Evolutionary conservation across 2,888 invertebrate genomes (phyloP).

Genomic region (Sinohyriopsis cumingii): DNA sequence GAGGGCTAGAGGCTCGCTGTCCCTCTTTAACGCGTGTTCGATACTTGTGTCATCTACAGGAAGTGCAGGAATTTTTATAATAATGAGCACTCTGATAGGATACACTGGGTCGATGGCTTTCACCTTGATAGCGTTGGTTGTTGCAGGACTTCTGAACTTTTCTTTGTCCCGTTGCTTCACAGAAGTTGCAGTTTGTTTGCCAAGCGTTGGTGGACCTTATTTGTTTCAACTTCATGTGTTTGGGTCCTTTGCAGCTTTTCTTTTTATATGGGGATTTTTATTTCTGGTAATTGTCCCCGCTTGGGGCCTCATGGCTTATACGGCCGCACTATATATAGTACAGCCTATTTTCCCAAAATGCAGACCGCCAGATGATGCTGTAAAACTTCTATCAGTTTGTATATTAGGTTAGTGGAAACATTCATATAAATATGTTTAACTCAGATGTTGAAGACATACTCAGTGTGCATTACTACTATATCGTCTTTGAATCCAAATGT

Average conservation of each 20-base stretch:
- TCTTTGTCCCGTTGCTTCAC: slow-evolving; percentile 42
- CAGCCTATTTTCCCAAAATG: slow-evolving; percentile 41
- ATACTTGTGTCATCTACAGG: slow-evolving; percentile 45
- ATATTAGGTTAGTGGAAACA: slow-evolving; percentile 38
- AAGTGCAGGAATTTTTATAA: slow-evolving; percentile 46
- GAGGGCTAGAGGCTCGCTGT: slow-evolving; percentile 1
- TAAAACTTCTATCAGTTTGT: slow-evolving; percentile 42
- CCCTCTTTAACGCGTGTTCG: slow-evolving; percentile 23
- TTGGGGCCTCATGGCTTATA: slow-evolving; percentile 44
- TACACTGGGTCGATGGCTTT: slow-evolving; percentile 47
- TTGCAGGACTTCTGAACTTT: slow-evolving; percentile 45
- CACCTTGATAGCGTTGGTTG: slow-evolving; percentile 36
- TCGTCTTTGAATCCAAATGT: too few species aligned
- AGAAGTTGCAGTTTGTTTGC: slow-evolving; percentile 43
- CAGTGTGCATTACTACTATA: too few species aligned
- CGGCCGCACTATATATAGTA: slow-evolving; percentile 42
- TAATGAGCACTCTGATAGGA: slow-evolving; percentile 38
- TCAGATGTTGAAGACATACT: too few species aligned
- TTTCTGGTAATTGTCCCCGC: slow-evolving; percentile 40
- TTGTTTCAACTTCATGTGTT: slow-evolving; percentile 43
- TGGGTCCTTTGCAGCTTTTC: slow-evolving; percentile 44
- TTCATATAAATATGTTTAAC: not conserved
- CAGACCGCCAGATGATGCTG: slow-evolving; percentile 32
- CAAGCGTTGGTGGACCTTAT: slow-evolving; percentile 51
- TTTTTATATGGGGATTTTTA: slow-evolving; percentile 52